Base-by-base conservation (phyloP, 2,113 vertebrate genomes). In the Erinaceus europaeus region DNA sequence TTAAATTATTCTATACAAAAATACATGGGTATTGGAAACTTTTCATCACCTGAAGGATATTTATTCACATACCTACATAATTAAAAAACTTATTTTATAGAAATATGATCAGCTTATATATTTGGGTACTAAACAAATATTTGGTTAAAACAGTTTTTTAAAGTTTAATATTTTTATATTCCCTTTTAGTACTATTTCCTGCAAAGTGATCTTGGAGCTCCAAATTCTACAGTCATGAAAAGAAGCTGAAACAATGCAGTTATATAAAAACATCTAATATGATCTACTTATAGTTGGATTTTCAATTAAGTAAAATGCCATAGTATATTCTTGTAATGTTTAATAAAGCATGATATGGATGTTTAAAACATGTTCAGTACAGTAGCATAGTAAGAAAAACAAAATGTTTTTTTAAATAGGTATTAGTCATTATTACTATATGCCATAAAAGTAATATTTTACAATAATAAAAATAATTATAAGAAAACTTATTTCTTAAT, bases 1-100 rank as follows among this genome's bases (percentile, higher is more conserved):
- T 73, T 91, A 82, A 38, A 8, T 67, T 94, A 84, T 64, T 0
- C 13, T 91, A 20, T 69, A 89, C 27, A 91, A 86, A 93, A 94
- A 34, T 59, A 1, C 7, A 89, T 11, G 7, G 1, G 2, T 29
- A 73, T 69, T 94, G 91, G 48, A 25, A 74, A 89, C 34, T 94
- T 92, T 68, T 1, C n/a, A 55, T 74, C 86, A 80, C 1, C 71
- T 88, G 2, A 21, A 83, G 6, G 25, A 59, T 75, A 76, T 48
- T 84, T 65, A 46, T 90, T 29, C 72, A 27, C 1, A 44, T 69
- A n/a, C 81, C 68, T 53, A 18, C 73, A 86, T 86, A 72, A 57
- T 67, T 88, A 5, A 71, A 76, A 48, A 2, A 59, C n/a, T 62
- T 36, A 23, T 90, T 88, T 74, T 71, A 12, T 7, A 59, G 38